Evolutionary conservation across 2,888 invertebrate genomes (phyloP), one percentile per base, ranked within the genome.

Genomic region (Lasioglossum villosulum): DNA sequence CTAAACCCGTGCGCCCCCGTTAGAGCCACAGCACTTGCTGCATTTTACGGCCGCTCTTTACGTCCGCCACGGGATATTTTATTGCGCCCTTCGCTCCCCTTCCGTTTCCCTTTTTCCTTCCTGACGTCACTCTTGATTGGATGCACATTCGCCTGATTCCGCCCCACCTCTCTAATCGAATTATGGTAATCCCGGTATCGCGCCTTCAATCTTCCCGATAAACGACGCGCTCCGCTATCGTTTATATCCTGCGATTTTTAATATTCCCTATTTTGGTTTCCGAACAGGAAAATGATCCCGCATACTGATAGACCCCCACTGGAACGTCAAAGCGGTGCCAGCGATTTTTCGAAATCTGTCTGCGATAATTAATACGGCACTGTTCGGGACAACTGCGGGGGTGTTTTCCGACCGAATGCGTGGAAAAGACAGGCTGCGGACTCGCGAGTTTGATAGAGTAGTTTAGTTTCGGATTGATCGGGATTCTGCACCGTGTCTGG

Each of bases 31-130:
- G 86, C 80, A 82, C 74, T 87, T 68, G 91, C 91, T 68, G 91
- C 91, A 86, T 90, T 90, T 90, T 90, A 90, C 90, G 86, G 81
- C 74, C 75, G 75, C 82, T 90, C 90, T 90, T 88, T 88, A 83
- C 82, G 87, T 85, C 84, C 68, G 78, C 82, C 48, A 39, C 30
- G 82, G 59, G 84, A 88, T 88, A 88, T 86, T 90, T 90, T 89
- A 90, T 90, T 87, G 83, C 82, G 71, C 68, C 71, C 73, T 84
- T 81, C 78, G 48, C 63, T 42, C 80, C 80, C 71, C 39, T 59
- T 68, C 45, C 77, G 70, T 72, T 78, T 73, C 66, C 23, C 72
- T 52, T 48, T 71, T 34, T 75, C 76, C 59, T 48, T 56, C 27
- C 75, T 73, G 34, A 71, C 59, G 72, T 37, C 59, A 77, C 76